These are phyloP conservation scores for Struthidea cinerea DNA, from an alignment of 2,113 vertebrate genomes.

Conservation along the genomic window DNA sequence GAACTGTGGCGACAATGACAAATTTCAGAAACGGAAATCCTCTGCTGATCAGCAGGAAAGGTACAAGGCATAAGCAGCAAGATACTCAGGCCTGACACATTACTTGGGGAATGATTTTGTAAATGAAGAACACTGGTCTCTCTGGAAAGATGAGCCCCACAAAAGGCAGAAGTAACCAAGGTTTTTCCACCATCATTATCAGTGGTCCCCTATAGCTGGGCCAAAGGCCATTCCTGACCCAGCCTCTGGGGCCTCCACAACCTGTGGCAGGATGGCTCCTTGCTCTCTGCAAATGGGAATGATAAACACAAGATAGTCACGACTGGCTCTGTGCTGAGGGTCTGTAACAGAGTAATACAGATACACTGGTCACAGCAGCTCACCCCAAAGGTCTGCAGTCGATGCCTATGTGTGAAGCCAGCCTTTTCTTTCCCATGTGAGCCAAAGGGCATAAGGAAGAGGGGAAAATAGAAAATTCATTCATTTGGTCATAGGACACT, in stretches of 20 bases:
- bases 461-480: not conserved
- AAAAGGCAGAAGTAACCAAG: not conserved
- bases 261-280: not conserved
- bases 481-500: not conserved
- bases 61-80: not conserved
- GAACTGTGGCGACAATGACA: not conserved
- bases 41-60: not conserved
- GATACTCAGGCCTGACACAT: not conserved
- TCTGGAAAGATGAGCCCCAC: not conserved
- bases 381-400: not conserved
- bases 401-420: not conserved
- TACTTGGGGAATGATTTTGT: not conserved
- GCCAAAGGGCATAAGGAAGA: not conserved
- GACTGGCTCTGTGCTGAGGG: not conserved
- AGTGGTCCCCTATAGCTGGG: accelerated
- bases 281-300: not conserved
- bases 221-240: not conserved
- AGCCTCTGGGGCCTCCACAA: not conserved
- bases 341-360: not conserved
- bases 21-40: not conserved
- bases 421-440: not conserved
- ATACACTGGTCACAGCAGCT: not conserved
- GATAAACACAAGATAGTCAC: not conserved
- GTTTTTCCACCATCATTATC: not conserved
- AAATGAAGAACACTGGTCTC: not conserved